Evolutionary conservation across 2,888 invertebrate species (phyloP), one percentile per base, ranked within the genome.

Genomic region (Acanthococcus lagerstroemiae): DNA sequence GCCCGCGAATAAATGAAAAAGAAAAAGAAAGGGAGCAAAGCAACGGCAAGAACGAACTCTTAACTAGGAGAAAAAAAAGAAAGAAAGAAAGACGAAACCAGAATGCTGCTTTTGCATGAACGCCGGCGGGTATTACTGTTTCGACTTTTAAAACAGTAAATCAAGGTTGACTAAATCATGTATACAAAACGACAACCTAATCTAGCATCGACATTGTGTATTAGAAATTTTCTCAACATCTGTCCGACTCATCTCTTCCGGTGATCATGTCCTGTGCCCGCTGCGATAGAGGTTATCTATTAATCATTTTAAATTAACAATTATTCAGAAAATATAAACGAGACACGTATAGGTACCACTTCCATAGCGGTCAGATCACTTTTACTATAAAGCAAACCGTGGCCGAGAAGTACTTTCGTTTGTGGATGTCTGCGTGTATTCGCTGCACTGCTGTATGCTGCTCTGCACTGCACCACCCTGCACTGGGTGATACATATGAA

Each of bases 281-380:
- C 45, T 46, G 22, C 58, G 58, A 58, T 58, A 58, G n/a, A n/a
- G 58, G 58, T 58, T 58, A 58, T 58, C 58, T 58, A 58, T 58
- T 58, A 58, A 58, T 58, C 58, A 58, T 58, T 58, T 58, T 58
- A 58, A 58, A 58, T 58, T 58, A 58, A 45, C 58, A 45, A 58
- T 58, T 58, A 58, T 58, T 58, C 58, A 44, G 58, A 58, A 58
- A 58, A 58, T 58, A 58, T 58, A 58, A 58, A 58, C 58, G 46
- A 58, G 56, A 56, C 56, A 56, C 56, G 56, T 58, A 58, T 45
- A 45, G n/a, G n/a, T n/a, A n/a, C 15, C 44, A 48, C 44, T 58
- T 25, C 19, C n/a, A 37, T 37, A 58, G 58, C 24, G 58, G 58
- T 58, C 58, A 58, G 58, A 45, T 58, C 58, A 58, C 58, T 58